These are phyloP conservation scores for Dasysyrphus tricinctus DNA, from an alignment of 2,888 invertebrate species.

Conservation along the genomic window DNA sequence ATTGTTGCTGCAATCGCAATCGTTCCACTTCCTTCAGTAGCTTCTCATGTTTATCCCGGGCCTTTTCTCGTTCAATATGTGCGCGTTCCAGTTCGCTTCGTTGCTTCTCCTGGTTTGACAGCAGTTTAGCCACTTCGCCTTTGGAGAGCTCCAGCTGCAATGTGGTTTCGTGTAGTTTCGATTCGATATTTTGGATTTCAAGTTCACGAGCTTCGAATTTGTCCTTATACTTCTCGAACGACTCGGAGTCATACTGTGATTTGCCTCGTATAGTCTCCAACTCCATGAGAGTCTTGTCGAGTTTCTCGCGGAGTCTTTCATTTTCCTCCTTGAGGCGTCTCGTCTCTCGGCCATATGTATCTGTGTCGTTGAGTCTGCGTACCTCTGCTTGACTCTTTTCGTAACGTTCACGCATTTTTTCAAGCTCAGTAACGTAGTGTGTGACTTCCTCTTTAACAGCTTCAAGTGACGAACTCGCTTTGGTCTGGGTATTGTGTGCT, in stretches of 20 bases:
- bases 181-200: constrained; percentile 90
- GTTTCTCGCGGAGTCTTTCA: constrained; percentile 90
- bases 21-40: constrained; percentile 87
- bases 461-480: constrained; percentile 93
- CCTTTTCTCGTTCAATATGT: constrained; percentile 94
- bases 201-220: constrained; percentile 90
- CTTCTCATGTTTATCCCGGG: constrained; percentile 93
- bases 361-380: constrained; percentile 91
- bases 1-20: constrained; percentile 84
- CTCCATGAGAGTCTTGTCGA: constrained; percentile 92
- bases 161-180: constrained; percentile 90
- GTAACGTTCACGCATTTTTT: constrained; percentile 95
- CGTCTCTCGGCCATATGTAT: constrained; percentile 91
- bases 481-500: constrained; percentile 92
- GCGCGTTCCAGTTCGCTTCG: constrained; percentile 91
- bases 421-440: constrained; percentile 92
- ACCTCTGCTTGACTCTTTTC: constrained; percentile 93
- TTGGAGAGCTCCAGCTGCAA: constrained; percentile 92
- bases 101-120: constrained; percentile 91
- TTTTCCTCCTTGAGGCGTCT: constrained; percentile 92
- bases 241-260: constrained; percentile 90
- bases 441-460: constrained; percentile 95
- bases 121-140: constrained; percentile 90
- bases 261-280: constrained; percentile 92
- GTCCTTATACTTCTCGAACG: constrained; percentile 90